Base-by-base conservation (phyloP, 1,140 invertebrate species). In the Conus ventricosus region DNA sequence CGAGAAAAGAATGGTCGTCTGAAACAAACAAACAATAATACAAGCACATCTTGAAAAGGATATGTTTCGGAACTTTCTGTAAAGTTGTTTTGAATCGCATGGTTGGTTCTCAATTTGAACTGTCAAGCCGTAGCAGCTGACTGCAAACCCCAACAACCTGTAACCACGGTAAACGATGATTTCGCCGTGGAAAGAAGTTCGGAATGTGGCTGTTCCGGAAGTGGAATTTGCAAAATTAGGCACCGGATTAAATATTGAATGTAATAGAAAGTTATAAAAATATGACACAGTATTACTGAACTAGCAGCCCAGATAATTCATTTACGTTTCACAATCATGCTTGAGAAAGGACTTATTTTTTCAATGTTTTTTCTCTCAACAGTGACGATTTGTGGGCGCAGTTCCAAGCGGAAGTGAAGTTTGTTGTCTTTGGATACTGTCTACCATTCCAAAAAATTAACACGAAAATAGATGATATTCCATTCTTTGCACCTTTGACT, bases 71-170 rank as follows among this genome's bases (percentile, higher is more conserved):
- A 92, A 97, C 96, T 92, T 97, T 96, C 92, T 96, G 96, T 88
- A 97, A 93, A 76, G 96, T 97, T 94, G 97, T 97, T 96, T 98
- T 98, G 90, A 98, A 97, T 94, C 97, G 96, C 97, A 98, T 98
- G 71, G 25, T 88, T 57, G 80, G 75, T 55, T 27, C 53, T 67
- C 20, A 39, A 10, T 4, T 15, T n/a, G 39, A 55, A 6, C 25
- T 78, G 23, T 17, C 51, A 4, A 60, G 25, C 10, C 27, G 4
- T 27, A 76, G 10, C 39, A 60, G 7, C 23, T 20, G 23, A 71
- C 8, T 53, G 60, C 63, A n/a, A 53, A 23, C 51, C n/a, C 71
- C 5, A 20, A n/a, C 20, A 85, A 20, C 15, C 54, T 55, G 87
- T 88, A 82, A 88, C 87, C 25, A 83, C 78, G 87, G 87, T 88